phyloP scores from a whole-genome alignment of 2,888 invertebrate species.

The Monoplex corrugatus region DNA sequence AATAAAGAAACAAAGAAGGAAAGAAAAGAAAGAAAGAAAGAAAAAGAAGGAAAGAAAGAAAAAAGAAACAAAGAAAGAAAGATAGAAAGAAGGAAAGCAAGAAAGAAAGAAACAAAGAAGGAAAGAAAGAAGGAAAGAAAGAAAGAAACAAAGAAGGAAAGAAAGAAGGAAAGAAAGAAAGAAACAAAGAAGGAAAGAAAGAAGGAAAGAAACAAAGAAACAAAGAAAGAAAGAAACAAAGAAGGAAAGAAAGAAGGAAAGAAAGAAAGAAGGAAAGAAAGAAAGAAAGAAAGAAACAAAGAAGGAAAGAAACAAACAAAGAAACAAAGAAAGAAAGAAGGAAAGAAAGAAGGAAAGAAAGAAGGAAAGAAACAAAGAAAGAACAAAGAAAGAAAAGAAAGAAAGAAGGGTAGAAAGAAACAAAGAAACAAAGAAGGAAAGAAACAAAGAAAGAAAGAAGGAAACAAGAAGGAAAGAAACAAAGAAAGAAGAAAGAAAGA shows the following conservation, averaged over 20 bases:
- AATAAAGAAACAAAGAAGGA: neutral
- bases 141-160: neutral
- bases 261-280: neutral
- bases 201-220: conserved; percentile 11
- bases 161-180: neutral
- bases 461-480: neutral
- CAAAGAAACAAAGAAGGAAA: neutral
- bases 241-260: neutral
- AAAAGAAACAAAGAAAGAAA: neutral
- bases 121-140: neutral
- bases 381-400: neutral
- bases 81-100: neutral
- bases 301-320: neutral
- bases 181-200: neutral
- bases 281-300: neutral
- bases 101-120: neutral
- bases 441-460: neutral
- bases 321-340: conserved; percentile 7
- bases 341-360: neutral
- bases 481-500: neutral
- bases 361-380: neutral
- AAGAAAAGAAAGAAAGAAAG: neutral
- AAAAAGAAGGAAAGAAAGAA: neutral
- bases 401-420: neutral
- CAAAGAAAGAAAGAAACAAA: neutral